These are phyloP conservation scores for Fregetta grallaria DNA, from an alignment of 2,113 vertebrate genomes.

Conservation along the genomic window DNA sequence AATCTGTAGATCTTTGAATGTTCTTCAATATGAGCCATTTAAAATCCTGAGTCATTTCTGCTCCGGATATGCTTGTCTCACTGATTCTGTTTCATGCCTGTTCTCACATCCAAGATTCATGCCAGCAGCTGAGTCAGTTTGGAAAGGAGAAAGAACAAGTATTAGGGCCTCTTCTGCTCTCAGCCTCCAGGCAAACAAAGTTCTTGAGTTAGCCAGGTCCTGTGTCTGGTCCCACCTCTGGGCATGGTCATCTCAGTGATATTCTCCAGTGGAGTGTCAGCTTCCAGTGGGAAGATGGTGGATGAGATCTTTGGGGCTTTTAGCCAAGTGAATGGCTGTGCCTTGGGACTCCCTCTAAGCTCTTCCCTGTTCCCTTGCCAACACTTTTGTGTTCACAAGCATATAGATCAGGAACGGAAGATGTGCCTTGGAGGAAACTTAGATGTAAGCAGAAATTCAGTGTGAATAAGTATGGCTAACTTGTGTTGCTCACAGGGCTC, in stretches of 20 bases:
- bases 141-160: neutral
- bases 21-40: neutral
- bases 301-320: neutral
- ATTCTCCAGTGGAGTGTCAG: neutral
- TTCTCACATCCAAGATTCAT: conserved; percentile 5
- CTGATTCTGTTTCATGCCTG: conserved; percentile 15
- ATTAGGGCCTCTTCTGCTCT: neutral
- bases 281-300: neutral
- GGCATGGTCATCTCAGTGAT: neutral
- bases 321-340: neutral
- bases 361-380: neutral
- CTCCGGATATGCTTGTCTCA: neutral
- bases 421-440: neutral
- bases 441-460: neutral
- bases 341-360: neutral
- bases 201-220: neutral
- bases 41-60: conserved; percentile 45
- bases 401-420: neutral
- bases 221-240: neutral
- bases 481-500: accelerated
- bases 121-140: conserved; percentile 53
- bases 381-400: neutral
- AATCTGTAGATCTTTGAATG: neutral
- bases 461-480: neutral
- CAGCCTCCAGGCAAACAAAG: neutral